phyloP scores from a whole-genome alignment of 2,113 vertebrate genomes.

The Donacobius atricapilla region DNA sequence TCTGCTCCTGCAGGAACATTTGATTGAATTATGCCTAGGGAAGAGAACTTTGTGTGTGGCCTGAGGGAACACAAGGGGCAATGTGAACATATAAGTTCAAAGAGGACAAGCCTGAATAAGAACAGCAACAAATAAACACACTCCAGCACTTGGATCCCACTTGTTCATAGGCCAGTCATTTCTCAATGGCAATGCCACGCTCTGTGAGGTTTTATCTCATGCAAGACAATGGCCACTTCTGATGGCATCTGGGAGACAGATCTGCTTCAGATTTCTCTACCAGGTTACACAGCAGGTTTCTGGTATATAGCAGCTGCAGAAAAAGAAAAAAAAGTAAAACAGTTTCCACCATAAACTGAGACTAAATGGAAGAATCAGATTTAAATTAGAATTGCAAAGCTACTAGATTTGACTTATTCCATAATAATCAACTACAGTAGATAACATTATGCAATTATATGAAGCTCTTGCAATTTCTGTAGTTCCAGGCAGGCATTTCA shows the following conservation, averaged over 20 bases:
- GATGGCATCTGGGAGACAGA: neutral
- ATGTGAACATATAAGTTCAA: neutral
- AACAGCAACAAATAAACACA: neutral
- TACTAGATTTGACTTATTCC: neutral
- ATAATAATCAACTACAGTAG: neutral
- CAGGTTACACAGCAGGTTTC: neutral
- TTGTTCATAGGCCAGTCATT: neutral
- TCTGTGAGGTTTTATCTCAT: neutral
- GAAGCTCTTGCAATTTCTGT: neutral
- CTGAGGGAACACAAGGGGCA: neutral
- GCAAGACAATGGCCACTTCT: neutral
- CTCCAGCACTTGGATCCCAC: neutral
- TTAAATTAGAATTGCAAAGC: neutral
- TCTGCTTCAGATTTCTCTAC: neutral
- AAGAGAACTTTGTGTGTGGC: neutral
- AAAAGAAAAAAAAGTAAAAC: neutral
- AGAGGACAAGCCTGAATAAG: neutral
- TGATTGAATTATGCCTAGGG: neutral
- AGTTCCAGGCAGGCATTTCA: neutral
- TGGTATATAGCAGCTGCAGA: neutral
- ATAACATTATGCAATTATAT: neutral
- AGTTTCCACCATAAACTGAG: neutral
- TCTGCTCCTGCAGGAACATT: neutral
- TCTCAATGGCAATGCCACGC: fast-evolving
- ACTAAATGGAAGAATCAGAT: neutral